Percentiles rank a stretch among this genome's conserved stretches.
These are phyloP conservation scores for Lordiphosa mommai DNA, from an alignment of 1,140 invertebrate species.

Conservation along the genomic window DNA sequence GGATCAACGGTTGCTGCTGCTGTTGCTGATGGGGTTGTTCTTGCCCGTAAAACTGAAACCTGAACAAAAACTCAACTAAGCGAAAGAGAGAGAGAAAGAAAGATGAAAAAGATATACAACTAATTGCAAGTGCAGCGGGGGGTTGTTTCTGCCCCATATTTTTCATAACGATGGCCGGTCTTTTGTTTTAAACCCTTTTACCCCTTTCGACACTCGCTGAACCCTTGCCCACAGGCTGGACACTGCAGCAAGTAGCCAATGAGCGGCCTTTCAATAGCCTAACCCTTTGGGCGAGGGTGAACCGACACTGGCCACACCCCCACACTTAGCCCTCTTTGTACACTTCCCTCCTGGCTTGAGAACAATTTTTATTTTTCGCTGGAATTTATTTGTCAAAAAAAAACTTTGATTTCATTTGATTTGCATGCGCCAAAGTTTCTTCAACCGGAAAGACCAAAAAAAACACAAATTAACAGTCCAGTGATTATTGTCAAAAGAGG, in stretches of 20 bases:
- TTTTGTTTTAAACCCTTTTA: conserved; percentile 50
- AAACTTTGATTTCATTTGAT: conserved; percentile 75
- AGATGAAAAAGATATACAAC: neutral
- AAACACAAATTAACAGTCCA: conserved; percentile 71
- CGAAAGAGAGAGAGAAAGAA: conserved; percentile 5
- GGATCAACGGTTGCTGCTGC: conserved; percentile 9
- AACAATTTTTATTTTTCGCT: neutral
- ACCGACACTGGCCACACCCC: conserved; percentile 19
- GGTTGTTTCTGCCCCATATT: conserved; percentile 8
- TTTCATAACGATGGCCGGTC: neutral
- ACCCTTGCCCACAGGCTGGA: conserved; percentile 46
- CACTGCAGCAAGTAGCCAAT: conserved; percentile 40
- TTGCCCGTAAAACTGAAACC: too few species aligned
- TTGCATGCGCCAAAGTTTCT: conserved; percentile 73
- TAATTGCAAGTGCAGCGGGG: neutral
- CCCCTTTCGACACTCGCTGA: conserved; percentile 40
- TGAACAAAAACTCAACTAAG: too few species aligned
- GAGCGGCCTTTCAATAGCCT: conserved; percentile 4
- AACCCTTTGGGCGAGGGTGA: conserved; percentile 52
- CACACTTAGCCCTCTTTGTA: neutral
- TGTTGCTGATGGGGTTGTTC: conserved; percentile 38
- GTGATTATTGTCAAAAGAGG: conserved; percentile 76
- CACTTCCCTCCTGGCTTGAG: too few species aligned
- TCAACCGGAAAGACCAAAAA: conserved; percentile 61
- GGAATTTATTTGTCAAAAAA: conserved; percentile 6